These are phyloP conservation scores for Tonatia bakeri DNA, from an alignment of 2,113 vertebrate genomes.

Conservation along the genomic window DNA sequence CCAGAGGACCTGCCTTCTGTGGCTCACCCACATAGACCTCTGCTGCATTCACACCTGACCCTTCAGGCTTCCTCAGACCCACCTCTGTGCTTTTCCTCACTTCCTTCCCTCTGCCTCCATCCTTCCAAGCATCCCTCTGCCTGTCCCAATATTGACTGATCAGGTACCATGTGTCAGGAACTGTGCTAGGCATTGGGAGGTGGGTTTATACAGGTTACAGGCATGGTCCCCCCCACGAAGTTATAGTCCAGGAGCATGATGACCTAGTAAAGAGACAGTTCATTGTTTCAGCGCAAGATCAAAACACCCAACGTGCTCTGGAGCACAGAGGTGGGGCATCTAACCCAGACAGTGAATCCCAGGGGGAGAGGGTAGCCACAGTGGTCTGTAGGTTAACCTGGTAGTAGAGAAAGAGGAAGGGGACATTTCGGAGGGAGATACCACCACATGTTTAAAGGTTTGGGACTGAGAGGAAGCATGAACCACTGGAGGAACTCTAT, in stretches of 20 bases:
- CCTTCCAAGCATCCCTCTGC: not conserved
- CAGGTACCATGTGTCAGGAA: not conserved
- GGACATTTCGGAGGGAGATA: not conserved
- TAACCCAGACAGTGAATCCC: not conserved
- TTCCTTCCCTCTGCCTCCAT: not conserved
- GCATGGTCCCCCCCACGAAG: not conserved
- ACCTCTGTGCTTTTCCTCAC: not conserved
- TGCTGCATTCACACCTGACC: accelerated
- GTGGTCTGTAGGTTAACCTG: not conserved
- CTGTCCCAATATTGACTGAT: not conserved
- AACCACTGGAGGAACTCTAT: not conserved
- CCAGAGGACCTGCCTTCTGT: not conserved
- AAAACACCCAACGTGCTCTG: not conserved
- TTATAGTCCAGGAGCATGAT: not conserved
- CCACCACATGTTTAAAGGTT: not conserved
- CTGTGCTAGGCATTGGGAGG: not conserved
- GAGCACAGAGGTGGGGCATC: not conserved
- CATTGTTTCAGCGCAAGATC: not conserved
- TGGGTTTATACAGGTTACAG: not conserved
- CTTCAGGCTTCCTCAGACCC: not conserved
- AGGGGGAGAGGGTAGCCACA: not conserved
- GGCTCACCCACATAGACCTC: not conserved
- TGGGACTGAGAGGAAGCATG: not conserved
- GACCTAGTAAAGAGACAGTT: not conserved
- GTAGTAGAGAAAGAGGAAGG: not conserved